Evolutionary conservation across 2,888 invertebrate species (phyloP), one percentile per base, ranked within the genome.

Genomic region (Vesta saturnalis): DNA sequence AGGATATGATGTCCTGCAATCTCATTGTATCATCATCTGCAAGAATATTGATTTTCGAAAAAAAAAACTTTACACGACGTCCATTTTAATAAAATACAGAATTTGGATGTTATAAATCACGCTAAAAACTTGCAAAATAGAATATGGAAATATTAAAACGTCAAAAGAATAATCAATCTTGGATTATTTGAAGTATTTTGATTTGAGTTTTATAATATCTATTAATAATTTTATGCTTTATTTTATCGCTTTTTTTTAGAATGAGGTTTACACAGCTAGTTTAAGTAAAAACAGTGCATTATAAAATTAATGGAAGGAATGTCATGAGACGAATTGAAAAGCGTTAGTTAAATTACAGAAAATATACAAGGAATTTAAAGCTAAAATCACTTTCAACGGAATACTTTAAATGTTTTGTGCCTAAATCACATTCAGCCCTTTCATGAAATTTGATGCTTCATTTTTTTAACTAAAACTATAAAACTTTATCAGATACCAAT

Each of bases 1-100:
- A 57, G 60, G 55, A 43, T 61, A 49, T 49, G 35, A 56, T 39
- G 64, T 60, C 60, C 64, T 22, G 60, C 60, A 63, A 63, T 54
- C 61, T 61, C 56, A 60, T 66, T 66, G 61, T 66, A 56, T 52
- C 18, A 52, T 47, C 6, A 43, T 8, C 15, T 47, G 2, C 2
- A 47, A 47, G 19, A 8, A 39, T 39, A 39, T 39, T n/a, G 39
- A 8, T 39, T 23, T 23, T 39, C 39, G 8, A 39, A 10, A 1
- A n/a, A n/a, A n/a, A 8, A 4, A 39, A n/a, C 39, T 23, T 5
- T 8, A 8, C 23, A 5, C 23, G 23, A 23, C 4, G 39, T n/a
- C 39, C 2, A 39, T n/a, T 39, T 39, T 39, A 39, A 39, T 39
- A 39, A 39, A 39, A 39, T 39, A 39, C 39, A 39, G n/a, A 39